phyloP scores from a whole-genome alignment of 2,888 invertebrate species.

The Eilema caniola region DNA sequence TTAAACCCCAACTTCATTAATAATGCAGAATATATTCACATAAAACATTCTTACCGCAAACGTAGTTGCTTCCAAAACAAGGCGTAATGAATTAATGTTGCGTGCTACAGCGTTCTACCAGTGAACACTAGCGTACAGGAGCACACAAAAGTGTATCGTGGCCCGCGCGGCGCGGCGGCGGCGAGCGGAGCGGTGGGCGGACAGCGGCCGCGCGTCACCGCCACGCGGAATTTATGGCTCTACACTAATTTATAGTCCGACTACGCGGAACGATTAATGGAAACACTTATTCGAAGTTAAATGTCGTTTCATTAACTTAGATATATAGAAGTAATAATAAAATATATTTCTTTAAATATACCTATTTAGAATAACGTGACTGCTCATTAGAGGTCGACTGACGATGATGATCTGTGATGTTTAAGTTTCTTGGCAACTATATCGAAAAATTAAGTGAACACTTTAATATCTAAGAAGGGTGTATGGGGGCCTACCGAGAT shows the following conservation, averaged over 20 bases:
- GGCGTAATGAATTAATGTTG: slow-evolving; percentile 53
- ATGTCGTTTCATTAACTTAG: slow-evolving; percentile 55
- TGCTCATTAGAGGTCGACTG: background rate
- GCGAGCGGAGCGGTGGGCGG: slow-evolving; percentile 56
- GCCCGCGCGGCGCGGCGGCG: slow-evolving; percentile 6
- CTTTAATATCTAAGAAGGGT: background rate
- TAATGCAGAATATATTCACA: slow-evolving; percentile 33
- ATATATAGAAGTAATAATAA: slow-evolving; percentile 8
- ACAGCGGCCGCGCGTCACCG: slow-evolving; percentile 63
- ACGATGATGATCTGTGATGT: background rate
- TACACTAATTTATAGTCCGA: slow-evolving; percentile 73
- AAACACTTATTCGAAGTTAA: slow-evolving; percentile 66
- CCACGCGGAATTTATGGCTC: slow-evolving; percentile 74
- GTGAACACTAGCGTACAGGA: slow-evolving; percentile 39
- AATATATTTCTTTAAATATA: background rate
- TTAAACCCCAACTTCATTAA: slow-evolving; percentile 29
- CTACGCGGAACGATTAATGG: slow-evolving; percentile 68
- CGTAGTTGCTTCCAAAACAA: slow-evolving; percentile 40
- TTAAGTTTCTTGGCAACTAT: no score
- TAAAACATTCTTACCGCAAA: slow-evolving; percentile 42
- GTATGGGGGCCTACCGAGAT: no score
- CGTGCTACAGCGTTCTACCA: slow-evolving; percentile 43
- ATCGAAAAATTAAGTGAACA: no score
- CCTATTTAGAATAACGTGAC: background rate
- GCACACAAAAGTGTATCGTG: slow-evolving; percentile 23